phyloP scores from a whole-genome alignment of 2,888 invertebrate species.

The Drosophila helvetica region DNA sequence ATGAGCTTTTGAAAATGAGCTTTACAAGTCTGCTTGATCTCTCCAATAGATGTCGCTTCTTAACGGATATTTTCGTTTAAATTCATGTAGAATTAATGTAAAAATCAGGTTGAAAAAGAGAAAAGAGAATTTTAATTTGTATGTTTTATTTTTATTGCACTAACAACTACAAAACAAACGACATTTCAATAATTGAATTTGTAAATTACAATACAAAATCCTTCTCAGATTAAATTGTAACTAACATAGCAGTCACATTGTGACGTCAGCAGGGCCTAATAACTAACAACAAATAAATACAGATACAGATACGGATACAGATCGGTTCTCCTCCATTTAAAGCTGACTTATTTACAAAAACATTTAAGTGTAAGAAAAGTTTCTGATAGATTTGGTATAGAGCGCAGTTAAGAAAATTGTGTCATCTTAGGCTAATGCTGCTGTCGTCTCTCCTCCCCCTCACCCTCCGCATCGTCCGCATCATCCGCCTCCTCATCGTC shows the following conservation, averaged over 20 bases:
- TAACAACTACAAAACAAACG: constrained; percentile 65
- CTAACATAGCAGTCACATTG: constrained; percentile 31
- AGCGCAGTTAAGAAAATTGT: constrained; percentile 71
- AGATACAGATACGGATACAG: constrained; percentile 10
- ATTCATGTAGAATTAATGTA: too few relatives aligned
- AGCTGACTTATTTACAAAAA: constrained; percentile 70
- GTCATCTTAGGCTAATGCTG: constrained; percentile 39
- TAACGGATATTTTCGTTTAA: neutral
- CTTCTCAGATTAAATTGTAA: constrained; percentile 2
- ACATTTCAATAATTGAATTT: constrained; percentile 35
- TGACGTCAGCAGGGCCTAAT: constrained; percentile 39
- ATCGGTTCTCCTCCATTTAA: constrained; percentile 45
- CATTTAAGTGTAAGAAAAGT: constrained; percentile 63
- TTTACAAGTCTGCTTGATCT: neutral
- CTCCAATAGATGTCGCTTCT: neutral
- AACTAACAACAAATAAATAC: constrained; percentile 59
- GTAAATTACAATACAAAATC: too few relatives aligned
- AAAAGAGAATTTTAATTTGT: neutral
- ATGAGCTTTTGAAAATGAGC: too few relatives aligned
- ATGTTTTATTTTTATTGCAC: constrained; percentile 59
- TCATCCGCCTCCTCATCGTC: constrained; percentile 40
- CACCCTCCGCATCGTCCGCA: constrained; percentile 67
- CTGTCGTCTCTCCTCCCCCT: constrained; percentile 43
- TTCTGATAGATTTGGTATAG: constrained; percentile 82
- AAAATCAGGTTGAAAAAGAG: neutral